Conservation (phyloP, 2,113 vertebrate species). For the Colaptes auratus region DNA sequence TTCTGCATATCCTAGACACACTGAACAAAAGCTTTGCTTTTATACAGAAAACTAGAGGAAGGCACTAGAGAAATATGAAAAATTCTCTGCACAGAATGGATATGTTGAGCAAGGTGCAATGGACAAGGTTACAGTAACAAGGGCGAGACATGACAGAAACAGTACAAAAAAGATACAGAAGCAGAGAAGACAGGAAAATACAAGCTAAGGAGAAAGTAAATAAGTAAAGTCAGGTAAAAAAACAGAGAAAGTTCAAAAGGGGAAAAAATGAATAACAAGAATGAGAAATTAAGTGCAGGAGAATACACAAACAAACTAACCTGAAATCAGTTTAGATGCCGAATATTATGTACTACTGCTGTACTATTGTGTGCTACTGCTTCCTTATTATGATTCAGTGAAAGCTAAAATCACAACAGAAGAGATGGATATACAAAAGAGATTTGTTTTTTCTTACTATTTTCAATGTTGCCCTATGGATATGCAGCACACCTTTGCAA, state of each 20-base stretch:
- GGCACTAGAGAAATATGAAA: background rate
- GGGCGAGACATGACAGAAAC: background rate
- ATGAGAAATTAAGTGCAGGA: background rate
- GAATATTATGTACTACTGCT: too few species aligned
- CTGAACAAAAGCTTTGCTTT: background rate
- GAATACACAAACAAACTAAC: accelerated
- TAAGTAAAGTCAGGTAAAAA: background rate
- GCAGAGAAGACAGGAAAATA: background rate
- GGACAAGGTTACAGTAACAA: background rate
- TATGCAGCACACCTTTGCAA: background rate
- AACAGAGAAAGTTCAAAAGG: background rate
- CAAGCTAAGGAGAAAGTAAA: background rate
- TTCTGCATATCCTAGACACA: background rate
- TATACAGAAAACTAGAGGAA: background rate
- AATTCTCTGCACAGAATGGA: background rate
- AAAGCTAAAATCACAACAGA: background rate
- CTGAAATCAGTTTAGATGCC: background rate
- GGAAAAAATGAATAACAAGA: background rate
- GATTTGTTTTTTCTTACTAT: background rate
- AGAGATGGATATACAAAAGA: background rate
- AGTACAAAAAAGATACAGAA: background rate
- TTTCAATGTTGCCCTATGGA: background rate
- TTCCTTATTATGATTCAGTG: background rate
- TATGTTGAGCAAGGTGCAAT: background rate
- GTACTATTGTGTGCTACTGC: background rate